Evolutionary conservation across 2,797 vertebrate genomes (phyloP), one percentile per base, ranked within the genome.

Genomic region (Peromyscus melanophrys): DNA sequence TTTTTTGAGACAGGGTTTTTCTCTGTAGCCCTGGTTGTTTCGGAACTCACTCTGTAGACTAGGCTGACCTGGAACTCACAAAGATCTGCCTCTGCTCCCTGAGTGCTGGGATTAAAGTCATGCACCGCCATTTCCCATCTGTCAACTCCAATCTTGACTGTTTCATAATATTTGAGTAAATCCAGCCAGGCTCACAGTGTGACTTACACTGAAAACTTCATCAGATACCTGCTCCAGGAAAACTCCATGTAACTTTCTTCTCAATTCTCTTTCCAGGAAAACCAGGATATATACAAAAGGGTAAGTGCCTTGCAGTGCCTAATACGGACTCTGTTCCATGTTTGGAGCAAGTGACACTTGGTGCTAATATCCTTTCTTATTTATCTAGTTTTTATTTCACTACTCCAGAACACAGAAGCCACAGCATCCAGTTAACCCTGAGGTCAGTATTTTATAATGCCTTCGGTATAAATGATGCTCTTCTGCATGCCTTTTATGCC

Each of bases 311-410:
- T 71, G 71, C 40, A 83, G 25, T 0, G 67, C 69, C 63, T 21
- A 75, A 46, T 37, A 59, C 21, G 46, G 12, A 55, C 6, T 37
- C 46, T 29, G 13, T 29, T 69, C 55, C 17, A 21, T 76, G 59
- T 40, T 92, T 94, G 93, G 2, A 34, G 65, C 75, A 80, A 29
- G 65, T 69, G 92, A 92, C 49, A 7, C 55, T 89, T 27, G 65
- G 49, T 78, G 67, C 55, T 84, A 97, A 98, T 37, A 94, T 52
- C 85, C 37, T 96, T 52, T 1, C 96, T 95, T 59, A 94, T 96
- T 84, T 90, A 16, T 92, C 86, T 93, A 98, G 98, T 98, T 98
- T 98, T 97, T 98, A 94, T 99, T 98, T 97, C 94, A 98, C 75
- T 97, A 98, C 49, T 96, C 98, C 89, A 97, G 96, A 98, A 92